Base-by-base conservation (phyloP, 1,140 invertebrate species). In the Pseudomyrmex cubaensis region DNA sequence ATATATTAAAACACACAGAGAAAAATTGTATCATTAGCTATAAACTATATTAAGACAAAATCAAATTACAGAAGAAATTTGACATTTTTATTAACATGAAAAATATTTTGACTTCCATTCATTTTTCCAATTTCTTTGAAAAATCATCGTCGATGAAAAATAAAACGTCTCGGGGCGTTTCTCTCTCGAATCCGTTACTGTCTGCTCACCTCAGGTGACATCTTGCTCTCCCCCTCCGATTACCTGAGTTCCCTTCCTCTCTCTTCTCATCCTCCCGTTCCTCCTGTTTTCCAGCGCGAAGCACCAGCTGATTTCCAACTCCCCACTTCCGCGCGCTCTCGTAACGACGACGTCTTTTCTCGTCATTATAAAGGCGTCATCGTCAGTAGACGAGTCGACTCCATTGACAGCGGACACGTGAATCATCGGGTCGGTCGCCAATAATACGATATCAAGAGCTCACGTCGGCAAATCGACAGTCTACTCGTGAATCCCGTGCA, bases 351-450 rank as follows among this genome's bases (percentile, higher is more conserved):
- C 35, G 73, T 15, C 15, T 20, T 48, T 35, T 35, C 20, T 76
- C 44, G 35, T 83, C 69, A 62, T 52, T 35, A 20, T 69, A 59
- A 59, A n/a, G 10, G 69, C 64, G 35, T 69, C 63, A 78, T 77
- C 50, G 50, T 77, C n/a, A 57, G 20, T 75, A 74, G 78, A 85
- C 70, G 70, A 64, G 70, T 10, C 64, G 57, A 63, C 57, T 72
- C 61, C 35, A 22, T 25, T 83, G 66, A 87, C 67, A 86, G 64
- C 66, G 74, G 61, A 76, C 70, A 82, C 61, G 86, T 87, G 54
- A 87, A 87, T 70, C 85, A 56, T 64, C 44, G 48, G n/a, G 25
- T 2, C 35, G 35, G 5, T 35, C 35, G 62, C 35, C 44, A 54
- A 61, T 80, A n/a, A 72, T 72, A 70, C 54, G 85, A 80, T 80